These are phyloP conservation scores for Seriola quinqueradiata DNA, from an alignment of 2,113 vertebrate species.

Conservation along the genomic window DNA sequence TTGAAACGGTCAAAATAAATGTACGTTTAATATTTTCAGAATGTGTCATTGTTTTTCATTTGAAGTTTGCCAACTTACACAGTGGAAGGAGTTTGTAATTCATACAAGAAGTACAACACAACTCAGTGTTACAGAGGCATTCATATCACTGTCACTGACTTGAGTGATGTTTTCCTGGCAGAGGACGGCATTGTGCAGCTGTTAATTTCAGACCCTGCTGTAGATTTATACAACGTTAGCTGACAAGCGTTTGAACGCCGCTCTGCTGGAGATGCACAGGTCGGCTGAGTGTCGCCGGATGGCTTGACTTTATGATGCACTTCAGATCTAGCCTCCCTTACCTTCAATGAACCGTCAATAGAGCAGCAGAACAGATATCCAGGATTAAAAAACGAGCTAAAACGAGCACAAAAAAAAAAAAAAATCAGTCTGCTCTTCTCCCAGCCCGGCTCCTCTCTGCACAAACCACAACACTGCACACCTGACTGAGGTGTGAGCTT, in stretches of 20 bases:
- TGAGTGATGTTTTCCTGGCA: background rate
- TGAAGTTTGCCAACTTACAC: slow-evolving; percentile 1
- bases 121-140: slow-evolving; percentile 2
- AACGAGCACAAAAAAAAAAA: too few relatives aligned
- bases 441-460: background rate
- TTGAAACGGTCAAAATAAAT: background rate
- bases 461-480: background rate
- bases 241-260: background rate
- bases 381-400: background rate
- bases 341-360: background rate
- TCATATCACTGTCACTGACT: background rate
- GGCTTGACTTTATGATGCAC: slow-evolving; percentile 5
- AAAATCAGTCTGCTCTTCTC: background rate
- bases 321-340: background rate
- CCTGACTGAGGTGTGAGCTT: too few relatives aligned
- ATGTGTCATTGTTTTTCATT: background rate
- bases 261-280: slow-evolving; percentile 1
- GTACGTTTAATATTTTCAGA: background rate
- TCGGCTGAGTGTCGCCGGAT: background rate
- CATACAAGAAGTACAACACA: slow-evolving; percentile 14
- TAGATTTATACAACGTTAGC: background rate
- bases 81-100: slow-evolving; percentile 3
- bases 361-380: background rate
- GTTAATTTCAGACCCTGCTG: slow-evolving; percentile 8
- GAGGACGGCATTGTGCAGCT: slow-evolving; percentile 41